These are phyloP conservation scores for Leucosticte australis DNA, from an alignment of 2,113 vertebrate species.

Conservation along the genomic window DNA sequence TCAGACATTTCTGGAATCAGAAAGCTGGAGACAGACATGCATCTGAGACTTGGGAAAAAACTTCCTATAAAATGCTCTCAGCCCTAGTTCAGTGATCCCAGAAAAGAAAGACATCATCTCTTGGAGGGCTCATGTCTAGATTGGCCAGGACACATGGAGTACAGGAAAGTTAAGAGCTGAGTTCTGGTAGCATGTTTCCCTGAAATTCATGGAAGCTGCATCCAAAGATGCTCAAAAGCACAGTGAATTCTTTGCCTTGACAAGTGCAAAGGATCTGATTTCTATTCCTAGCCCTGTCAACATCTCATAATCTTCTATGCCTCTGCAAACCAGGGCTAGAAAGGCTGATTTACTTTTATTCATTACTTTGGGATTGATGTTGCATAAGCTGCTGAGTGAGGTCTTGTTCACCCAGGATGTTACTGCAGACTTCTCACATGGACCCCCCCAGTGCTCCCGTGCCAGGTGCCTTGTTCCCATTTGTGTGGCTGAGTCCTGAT, in stretches of 20 bases:
- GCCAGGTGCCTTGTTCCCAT: neutral
- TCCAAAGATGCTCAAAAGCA: neutral
- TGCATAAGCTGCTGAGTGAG: neutral
- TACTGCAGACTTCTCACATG: neutral
- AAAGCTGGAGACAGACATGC: neutral
- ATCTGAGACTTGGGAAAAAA: neutral
- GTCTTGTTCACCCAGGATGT: neutral
- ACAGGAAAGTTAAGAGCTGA: neutral
- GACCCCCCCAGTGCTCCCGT: neutral
- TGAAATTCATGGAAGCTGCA: neutral
- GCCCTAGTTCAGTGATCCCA: neutral
- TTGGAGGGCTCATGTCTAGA: neutral
- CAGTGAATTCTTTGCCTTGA: neutral
- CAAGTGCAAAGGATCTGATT: neutral
- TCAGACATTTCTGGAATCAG: neutral
- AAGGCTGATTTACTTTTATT: conserved; percentile 9
- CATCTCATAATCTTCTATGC: neutral
- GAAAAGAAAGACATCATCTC: neutral
- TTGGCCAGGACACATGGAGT: neutral
- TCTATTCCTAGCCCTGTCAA: conserved; percentile 25
- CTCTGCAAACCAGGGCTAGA: conserved; percentile 9
- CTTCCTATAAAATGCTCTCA: neutral
- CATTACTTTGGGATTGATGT: neutral
- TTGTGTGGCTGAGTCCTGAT: neutral
- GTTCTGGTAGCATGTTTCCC: neutral